These are phyloP conservation scores for Drosophila niveifrons DNA, from an alignment of 2,888 invertebrate genomes.

Conservation along the genomic window DNA sequence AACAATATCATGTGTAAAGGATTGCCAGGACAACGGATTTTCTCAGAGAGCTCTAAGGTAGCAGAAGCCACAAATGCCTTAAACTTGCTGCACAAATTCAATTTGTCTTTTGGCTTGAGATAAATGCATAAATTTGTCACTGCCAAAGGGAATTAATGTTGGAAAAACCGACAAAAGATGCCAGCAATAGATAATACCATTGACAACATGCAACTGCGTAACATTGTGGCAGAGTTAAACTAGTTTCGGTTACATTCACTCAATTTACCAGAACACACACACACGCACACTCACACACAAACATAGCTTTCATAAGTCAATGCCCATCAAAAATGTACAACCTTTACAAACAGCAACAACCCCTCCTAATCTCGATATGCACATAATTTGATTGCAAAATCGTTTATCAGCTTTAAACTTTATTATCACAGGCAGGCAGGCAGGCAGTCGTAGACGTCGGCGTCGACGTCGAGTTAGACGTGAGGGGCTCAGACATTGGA, in stretches of 20 bases:
- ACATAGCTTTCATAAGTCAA: slow-evolving; percentile 11
- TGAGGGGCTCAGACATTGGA: slow-evolving; percentile 44
- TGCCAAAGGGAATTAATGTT: slow-evolving; percentile 42
- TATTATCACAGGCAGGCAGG: slow-evolving; percentile 68
- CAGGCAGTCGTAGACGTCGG: not conserved
- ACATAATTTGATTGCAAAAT: slow-evolving; percentile 83
- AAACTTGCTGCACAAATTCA: slow-evolving; percentile 36
- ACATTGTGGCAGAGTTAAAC: slow-evolving; percentile 40
- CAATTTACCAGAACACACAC: slow-evolving; percentile 19
- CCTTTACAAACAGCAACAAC: slow-evolving; percentile 25
- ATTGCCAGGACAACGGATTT: slow-evolving; percentile 37
- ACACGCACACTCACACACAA: not conserved
- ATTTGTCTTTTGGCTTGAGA: slow-evolving; percentile 41
- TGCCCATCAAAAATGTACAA: slow-evolving; percentile 36
- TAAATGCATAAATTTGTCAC: slow-evolving; percentile 60
- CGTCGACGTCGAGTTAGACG: not conserved
- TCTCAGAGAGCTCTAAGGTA: slow-evolving; percentile 1
- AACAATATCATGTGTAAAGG: slow-evolving; percentile 70
- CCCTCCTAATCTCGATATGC: slow-evolving; percentile 52
- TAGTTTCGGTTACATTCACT: slow-evolving; percentile 27
- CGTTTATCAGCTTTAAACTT: slow-evolving; percentile 82
- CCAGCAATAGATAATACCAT: slow-evolving; percentile 22
- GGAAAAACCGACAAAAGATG: slow-evolving; percentile 18
- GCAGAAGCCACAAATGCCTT: slow-evolving; percentile 14
- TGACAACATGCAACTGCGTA: slow-evolving; percentile 14